A percentile compares a stretch with the other conserved stretches of the same genome.
These are phyloP conservation scores for Diarsia rubi DNA, from an alignment of 2,888 invertebrate genomes.

Conservation along the genomic window DNA sequence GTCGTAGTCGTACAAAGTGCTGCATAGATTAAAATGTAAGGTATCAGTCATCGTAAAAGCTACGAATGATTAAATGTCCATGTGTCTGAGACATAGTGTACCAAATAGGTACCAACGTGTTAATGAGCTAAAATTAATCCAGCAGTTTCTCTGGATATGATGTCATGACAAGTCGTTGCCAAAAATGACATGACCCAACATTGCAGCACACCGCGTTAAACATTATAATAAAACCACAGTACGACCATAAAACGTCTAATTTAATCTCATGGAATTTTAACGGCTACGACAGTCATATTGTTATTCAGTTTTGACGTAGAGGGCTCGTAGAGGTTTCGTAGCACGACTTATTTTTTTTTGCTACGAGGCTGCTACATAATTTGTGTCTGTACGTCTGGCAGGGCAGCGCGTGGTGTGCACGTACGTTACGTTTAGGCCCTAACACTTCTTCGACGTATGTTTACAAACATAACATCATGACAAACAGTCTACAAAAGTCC, in stretches of 20 bases:
- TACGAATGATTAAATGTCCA: not conserved
- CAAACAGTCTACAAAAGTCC: not conserved
- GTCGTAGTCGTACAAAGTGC: not conserved
- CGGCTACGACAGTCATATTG: not conserved
- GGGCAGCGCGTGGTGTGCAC: not conserved
- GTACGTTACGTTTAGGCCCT: not conserved
- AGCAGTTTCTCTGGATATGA: slow-evolving; percentile 30
- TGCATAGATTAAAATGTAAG: not conserved
- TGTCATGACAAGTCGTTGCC: slow-evolving; percentile 48
- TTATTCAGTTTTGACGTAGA: not conserved
- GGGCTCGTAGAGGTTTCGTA: not conserved
- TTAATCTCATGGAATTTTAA: slow-evolving; percentile 27
- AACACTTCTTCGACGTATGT: not conserved
- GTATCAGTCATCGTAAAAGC: not conserved
- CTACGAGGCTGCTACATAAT: not conserved
- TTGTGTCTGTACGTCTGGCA: not conserved
- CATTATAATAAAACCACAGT: slow-evolving; percentile 42
- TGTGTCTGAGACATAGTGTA: not conserved
- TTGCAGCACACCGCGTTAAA: slow-evolving; percentile 36
- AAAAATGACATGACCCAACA: slow-evolving; percentile 44
- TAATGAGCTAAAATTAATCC: slow-evolving; percentile 54
- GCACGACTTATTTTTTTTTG: not conserved
- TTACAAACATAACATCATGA: not conserved
- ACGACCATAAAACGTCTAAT: slow-evolving; percentile 49
- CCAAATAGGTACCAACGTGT: slow-evolving; percentile 12